A percentile compares a stretch with the other conserved stretches of the same genome.
These are phyloP conservation scores for Xenopus borealis DNA, from an alignment of 2,113 vertebrate species.

Conservation along the genomic window DNA sequence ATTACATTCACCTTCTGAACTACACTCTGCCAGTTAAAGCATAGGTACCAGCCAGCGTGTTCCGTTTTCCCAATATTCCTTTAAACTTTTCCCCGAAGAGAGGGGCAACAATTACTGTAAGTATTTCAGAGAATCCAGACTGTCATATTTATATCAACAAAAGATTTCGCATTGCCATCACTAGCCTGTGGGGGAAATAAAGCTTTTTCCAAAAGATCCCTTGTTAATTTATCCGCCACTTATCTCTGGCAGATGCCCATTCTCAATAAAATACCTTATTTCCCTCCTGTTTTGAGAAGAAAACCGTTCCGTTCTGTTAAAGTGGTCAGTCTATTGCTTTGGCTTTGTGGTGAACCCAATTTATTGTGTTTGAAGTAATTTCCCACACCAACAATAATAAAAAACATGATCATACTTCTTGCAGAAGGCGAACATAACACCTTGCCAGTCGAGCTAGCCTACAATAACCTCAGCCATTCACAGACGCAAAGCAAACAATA, in stretches of 20 bases:
- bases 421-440: slow-evolving; percentile 27
- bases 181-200: slow-evolving; percentile 25
- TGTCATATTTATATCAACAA: slow-evolving; percentile 27
- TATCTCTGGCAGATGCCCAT: slow-evolving; percentile 36
- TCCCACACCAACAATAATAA: slow-evolving; percentile 36
- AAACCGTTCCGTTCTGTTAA: slow-evolving; percentile 25
- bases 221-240: slow-evolving; percentile 37
- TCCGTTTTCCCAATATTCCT: background rate
- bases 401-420: slow-evolving; percentile 32
- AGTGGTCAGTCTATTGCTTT: slow-evolving; percentile 43
- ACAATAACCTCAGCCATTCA: slow-evolving; percentile 23
- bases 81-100: slow-evolving; percentile 3
- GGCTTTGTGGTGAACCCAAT: slow-evolving; percentile 43
- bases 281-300: slow-evolving; percentile 13
- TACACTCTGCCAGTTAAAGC: too few relatives aligned
- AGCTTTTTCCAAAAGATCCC: slow-evolving; percentile 27
- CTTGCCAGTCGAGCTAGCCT: slow-evolving; percentile 7
- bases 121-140: background rate
- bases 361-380: slow-evolving; percentile 44
- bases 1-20: too few relatives aligned
- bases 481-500: slow-evolving; percentile 5
- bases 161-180: slow-evolving; percentile 21
- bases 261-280: slow-evolving; percentile 35
- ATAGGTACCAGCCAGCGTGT: background rate
- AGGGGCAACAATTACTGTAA: slow-evolving; percentile 8